Evolutionary conservation across 2,113 vertebrate species (phyloP).

Genomic region (Piaya cayana): DNA sequence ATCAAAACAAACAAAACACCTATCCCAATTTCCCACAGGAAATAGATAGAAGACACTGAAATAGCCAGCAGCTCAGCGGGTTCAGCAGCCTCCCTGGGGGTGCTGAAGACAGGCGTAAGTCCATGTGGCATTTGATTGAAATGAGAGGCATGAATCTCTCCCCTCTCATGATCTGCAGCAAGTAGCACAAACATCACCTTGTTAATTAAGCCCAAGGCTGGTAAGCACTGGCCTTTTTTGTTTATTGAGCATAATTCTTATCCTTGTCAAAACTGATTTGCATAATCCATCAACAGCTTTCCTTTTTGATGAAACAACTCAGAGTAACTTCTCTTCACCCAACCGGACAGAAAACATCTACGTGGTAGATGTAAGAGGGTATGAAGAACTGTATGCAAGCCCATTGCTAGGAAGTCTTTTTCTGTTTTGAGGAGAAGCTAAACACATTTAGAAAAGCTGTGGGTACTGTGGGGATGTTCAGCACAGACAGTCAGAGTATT

Average conservation of each 20-base stretch:
- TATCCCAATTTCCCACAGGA: not conserved
- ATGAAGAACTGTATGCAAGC: not conserved
- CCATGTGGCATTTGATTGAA: not conserved
- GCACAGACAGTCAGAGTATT: not conserved
- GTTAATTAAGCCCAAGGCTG: not conserved
- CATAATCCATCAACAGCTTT: not conserved
- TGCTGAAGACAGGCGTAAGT: not conserved
- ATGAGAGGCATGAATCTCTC: not conserved
- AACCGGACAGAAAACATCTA: not conserved
- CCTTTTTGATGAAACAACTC: not conserved
- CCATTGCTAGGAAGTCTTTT: not conserved
- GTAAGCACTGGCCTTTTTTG: not conserved
- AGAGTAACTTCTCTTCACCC: not conserved
- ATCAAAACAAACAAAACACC: slow-evolving; percentile 2
- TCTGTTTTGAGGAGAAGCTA: not conserved
- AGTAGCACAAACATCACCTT: not conserved
- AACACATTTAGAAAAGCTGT: not conserved
- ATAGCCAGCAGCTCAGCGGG: not conserved
- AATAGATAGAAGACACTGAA: not conserved
- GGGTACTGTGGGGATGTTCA: not conserved
- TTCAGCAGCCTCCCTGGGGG: not conserved
- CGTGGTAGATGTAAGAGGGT: not conserved
- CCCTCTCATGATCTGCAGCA: not conserved
- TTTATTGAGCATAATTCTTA: not conserved
- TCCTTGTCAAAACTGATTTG: not conserved